Evolutionary conservation across 1,140 invertebrate genomes (phyloP), one percentile per base, ranked within the genome.

Genomic region (Panagrolaimus sp.): DNA sequence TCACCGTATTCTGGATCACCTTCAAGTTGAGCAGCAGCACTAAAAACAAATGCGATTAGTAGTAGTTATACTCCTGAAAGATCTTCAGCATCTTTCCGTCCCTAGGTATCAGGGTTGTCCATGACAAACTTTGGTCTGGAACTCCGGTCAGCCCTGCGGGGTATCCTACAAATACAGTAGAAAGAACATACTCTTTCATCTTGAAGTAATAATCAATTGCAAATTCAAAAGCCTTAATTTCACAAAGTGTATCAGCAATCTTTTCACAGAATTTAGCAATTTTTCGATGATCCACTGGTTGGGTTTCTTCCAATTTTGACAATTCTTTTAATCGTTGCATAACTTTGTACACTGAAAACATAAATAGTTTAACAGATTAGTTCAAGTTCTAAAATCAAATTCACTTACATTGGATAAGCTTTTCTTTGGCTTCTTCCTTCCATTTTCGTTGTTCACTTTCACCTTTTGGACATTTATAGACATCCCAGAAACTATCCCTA

Each of bases 121-220:
- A n/a, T n/a, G n/a, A n/a, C n/a, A n/a, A n/a, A n/a, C n/a, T n/a
- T n/a, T n/a, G n/a, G n/a, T n/a, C n/a, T n/a, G n/a, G n/a, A n/a
- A n/a, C n/a, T n/a, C n/a, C n/a, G n/a, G n/a, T n/a, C n/a, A n/a
- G n/a, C n/a, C n/a, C n/a, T n/a, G n/a, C n/a, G n/a, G n/a, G n/a
- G n/a, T n/a, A n/a, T n/a, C n/a, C n/a, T n/a, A 52, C 48, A 12
- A 52, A 52, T 8, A 7, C 7, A 52, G 17, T 10, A 52, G 15
- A 58, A 15, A 48, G 28, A 58, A 58, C 52, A 4, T n/a, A 58
- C 52, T 58, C 21, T 58, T 28, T 21, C 52, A 58, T 58, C 8
- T 58, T 6, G 3, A 12, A 21, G 17, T 58, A 58, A 58, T 58
- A 58, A 0, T 58, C 52, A 8, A 26, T 6, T 26, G 52, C 52